Evolutionary conservation across 2,888 invertebrate genomes (phyloP), one percentile per base, ranked within the genome.

Genomic region (Tenthredo scrophulariae): DNA sequence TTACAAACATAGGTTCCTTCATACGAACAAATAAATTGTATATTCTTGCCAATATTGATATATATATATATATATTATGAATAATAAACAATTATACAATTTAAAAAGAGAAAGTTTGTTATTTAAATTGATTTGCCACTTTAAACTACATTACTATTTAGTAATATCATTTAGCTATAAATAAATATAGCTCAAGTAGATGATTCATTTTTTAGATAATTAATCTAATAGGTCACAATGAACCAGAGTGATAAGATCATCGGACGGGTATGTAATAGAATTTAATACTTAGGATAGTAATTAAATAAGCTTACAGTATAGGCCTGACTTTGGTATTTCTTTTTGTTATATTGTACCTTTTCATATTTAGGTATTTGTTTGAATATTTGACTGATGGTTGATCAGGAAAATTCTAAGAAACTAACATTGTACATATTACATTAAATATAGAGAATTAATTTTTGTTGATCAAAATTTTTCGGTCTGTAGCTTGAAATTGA

Each of bases 401-500:
- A 86, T 18, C 40, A 40, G 72, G 18, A 70, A 85, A 22, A 15
- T 37, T 70, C 15, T 7, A 75, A 84, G 84, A 86, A 83, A 67
- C 84, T 74, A 26, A 10, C 85, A 86, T 62, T 37, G 58, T 37
- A 22, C 18, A 40, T 26, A 26, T 65, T 26, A 75, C 37, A 37
- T 37, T 1, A 43, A 77, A 77, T 82, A 40, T 58, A 80, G 80
- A 62, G 33, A 70, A 70, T 85, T 82, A 54, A 72, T 84, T 37
- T 85, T 40, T 82, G 62, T 89, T 85, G 37, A 75, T 84, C 58
- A 65, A 85, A 85, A 67, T 88, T 88, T 88, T 90, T 91, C 86
- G 86, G 90, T 91, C 94, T 94, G 77, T 94, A 98, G 98, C 94
- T 99, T 92, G 98, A 99, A 95, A 97, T 98, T 87, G 98, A 98